Base-by-base conservation (phyloP, 2,797 vertebrate species). In the Cygnus olor region DNA sequence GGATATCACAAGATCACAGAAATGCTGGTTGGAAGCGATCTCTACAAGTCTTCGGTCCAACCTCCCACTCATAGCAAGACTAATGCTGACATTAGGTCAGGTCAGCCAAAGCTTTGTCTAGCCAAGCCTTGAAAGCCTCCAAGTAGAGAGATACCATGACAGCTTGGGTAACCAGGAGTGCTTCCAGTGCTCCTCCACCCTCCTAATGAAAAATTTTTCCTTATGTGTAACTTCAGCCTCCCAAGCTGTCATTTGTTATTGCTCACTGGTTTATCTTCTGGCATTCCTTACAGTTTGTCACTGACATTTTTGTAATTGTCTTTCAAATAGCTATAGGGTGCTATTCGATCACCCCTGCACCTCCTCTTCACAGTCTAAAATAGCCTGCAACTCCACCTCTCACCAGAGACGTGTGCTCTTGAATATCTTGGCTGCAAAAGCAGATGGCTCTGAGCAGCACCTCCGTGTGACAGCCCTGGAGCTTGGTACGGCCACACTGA, bases 1-100 rank as follows among this genome's bases (percentile, higher is more conserved):
- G 85, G 72, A 78, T 94, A 93, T 93, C 93, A 91, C 34, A 94
- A 94, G 92, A 95, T 95, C 94, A 95, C 90, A 93, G 92, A 95
- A 90, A 83, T 40, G 45, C 61, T 95, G 42, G 72, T 83, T 97
- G 94, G 93, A 97, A 94, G 71, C 1, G 0, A 95, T 85, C 44
- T 82, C 74, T 54, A 6, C 14, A 90, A 72, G 42, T 65, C 87
- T 85, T 66, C 76, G 32, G 57, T 92, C 90, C 79, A 95, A 36
- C 65, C 92, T 91, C 95, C 54, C 86, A 89, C 65, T 88, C 79
- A 60, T 5, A 95, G 84, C 72, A 92, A 80, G 79, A 74, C 57
- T 71, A 19, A 19, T 93, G 89, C 76, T 95, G 90, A 93, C 79
- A 85, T 74, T 5, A 71, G 45, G 34, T 78, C 69, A 61, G 94